phyloP scores from a whole-genome alignment of 1,140 invertebrate species.

The Nebria ingens region DNA sequence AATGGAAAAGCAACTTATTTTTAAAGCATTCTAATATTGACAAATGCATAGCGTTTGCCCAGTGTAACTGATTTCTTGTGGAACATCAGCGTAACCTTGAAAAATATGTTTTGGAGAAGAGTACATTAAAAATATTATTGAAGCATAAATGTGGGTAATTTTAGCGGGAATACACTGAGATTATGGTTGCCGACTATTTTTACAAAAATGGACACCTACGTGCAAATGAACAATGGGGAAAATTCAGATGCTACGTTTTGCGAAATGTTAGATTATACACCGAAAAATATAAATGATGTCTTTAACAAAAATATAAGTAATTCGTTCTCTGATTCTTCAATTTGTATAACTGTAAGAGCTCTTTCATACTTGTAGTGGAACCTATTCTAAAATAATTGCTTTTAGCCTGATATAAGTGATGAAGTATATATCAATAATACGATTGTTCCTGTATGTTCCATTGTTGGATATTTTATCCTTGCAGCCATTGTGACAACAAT shows the following conservation, averaged over 20 bases:
- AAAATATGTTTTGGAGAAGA: too few relatives aligned
- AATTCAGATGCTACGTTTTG: slow-evolving; percentile 20
- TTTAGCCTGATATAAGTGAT: slow-evolving; percentile 9
- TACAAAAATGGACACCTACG: slow-evolving; percentile 36
- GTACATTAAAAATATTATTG: too few relatives aligned
- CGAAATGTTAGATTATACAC: slow-evolving; percentile 18
- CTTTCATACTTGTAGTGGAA: neutral
- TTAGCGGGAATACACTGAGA: slow-evolving; percentile 38
- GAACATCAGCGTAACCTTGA: too few relatives aligned
- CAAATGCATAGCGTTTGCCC: too few relatives aligned
- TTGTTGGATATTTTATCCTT: slow-evolving; percentile 11
- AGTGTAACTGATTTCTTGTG: too few relatives aligned
- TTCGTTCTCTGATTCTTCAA: neutral
- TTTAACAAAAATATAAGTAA: neutral
- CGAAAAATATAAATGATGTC: neutral
- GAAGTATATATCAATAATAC: slow-evolving; percentile 15
- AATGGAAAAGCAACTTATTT: too few relatives aligned
- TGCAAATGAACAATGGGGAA: slow-evolving; percentile 15
- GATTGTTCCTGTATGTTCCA: slow-evolving; percentile 11
- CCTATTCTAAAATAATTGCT: neutral
- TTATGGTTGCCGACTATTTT: slow-evolving; percentile 54
- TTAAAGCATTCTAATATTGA: too few relatives aligned
- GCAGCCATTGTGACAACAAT: slow-evolving; percentile 11
- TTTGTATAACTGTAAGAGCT: neutral
- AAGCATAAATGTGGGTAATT: slow-evolving; percentile 16